Conservation (phyloP, 2,888 invertebrate genomes). For the Limenitis camilla region DNA sequence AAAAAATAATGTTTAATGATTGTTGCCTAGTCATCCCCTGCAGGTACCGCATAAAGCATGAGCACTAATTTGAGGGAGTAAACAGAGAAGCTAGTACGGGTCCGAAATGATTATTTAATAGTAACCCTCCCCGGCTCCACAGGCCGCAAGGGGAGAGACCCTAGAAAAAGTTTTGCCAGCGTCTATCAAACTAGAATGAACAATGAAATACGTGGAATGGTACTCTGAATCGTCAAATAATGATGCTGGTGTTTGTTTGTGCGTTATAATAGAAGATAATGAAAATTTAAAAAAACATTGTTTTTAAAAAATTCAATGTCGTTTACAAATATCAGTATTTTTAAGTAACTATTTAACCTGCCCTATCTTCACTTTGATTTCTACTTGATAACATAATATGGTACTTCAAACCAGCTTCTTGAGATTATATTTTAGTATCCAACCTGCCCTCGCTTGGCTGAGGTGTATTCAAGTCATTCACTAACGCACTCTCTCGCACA, state of each 20-base stretch:
- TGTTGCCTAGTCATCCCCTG: constrained; percentile 12
- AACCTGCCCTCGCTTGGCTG: too few species aligned
- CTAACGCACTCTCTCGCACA: too few species aligned
- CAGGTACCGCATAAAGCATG: constrained; percentile 32
- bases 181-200: constrained; percentile 58
- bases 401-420: too few species aligned
- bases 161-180: constrained; percentile 63
- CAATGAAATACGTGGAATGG: constrained; percentile 25
- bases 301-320: too few species aligned
- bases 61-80: constrained; percentile 48
- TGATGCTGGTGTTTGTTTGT: background rate
- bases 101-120: constrained; percentile 67
- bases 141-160: constrained; percentile 49
- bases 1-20: background rate
- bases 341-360: too few species aligned
- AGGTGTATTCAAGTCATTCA: too few species aligned
- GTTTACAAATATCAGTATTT: too few species aligned
- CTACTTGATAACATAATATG: too few species aligned
- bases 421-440: too few species aligned
- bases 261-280: too few species aligned
- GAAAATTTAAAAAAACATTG: too few species aligned
- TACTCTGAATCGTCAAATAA: constrained; percentile 7
- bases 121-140: constrained; percentile 45
- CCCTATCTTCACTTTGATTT: too few species aligned
- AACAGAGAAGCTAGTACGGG: constrained; percentile 51